Conservation (phyloP, 2,797 vertebrate species). For the Mastacembelus armatus region DNA sequence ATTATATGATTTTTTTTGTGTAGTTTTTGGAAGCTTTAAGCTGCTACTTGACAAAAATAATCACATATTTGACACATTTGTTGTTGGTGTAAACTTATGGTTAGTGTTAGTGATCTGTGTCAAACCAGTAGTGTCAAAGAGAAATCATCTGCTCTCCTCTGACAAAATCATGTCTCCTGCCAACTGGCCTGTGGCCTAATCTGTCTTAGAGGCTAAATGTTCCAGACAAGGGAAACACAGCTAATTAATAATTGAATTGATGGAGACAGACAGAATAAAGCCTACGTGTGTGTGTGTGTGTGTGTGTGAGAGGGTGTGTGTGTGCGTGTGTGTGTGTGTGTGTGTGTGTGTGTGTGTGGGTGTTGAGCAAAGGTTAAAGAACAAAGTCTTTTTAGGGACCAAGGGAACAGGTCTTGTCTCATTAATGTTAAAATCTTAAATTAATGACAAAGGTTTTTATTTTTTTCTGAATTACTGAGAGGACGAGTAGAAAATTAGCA, state of each 20-base stretch:
- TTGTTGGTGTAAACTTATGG: not conserved
- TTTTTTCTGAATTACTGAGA: slow-evolving; percentile 1
- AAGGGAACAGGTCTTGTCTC: slow-evolving; percentile 26
- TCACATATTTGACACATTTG: not conserved
- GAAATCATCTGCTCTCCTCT: too few relatives aligned
- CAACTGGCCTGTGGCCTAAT: not conserved
- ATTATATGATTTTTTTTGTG: not conserved
- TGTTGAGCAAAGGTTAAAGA: slow-evolving; percentile 8
- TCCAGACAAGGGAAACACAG: not conserved
- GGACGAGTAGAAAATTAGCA: not conserved
- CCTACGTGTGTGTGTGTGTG: too few relatives aligned
- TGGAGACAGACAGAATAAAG: slow-evolving; percentile 1
- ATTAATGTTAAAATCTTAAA: slow-evolving; percentile 13
- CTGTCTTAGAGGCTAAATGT: not conserved
- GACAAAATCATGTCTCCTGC: too few relatives aligned
- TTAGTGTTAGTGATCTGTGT: not conserved
- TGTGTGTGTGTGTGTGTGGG: too few relatives aligned
- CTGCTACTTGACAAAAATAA: not conserved
- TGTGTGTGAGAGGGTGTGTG: too few relatives aligned
- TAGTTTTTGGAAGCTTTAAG: not conserved
- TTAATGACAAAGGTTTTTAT: slow-evolving; percentile 1
- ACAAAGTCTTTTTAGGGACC: not conserved
- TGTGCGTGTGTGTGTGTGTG: too few relatives aligned
- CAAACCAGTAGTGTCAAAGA: not conserved
- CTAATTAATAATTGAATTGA: not conserved